Evolutionary conservation across 2,113 vertebrate genomes (phyloP).

Genomic region (Girardinichthys multiradiatus): DNA sequence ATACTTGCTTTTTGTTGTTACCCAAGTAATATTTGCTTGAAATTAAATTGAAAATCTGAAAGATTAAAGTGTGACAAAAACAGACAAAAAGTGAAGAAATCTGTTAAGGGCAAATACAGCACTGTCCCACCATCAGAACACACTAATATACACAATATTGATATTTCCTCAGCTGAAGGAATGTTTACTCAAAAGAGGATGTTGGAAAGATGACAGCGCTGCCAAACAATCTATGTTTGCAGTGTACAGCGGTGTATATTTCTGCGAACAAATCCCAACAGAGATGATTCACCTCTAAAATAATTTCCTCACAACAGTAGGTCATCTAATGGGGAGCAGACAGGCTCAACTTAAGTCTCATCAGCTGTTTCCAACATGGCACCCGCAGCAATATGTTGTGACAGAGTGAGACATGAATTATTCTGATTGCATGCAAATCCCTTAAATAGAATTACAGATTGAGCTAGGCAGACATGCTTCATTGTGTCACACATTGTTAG

Average conservation of each 20-base stretch:
- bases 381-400: slow-evolving; percentile 43
- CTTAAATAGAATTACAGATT: slow-evolving; percentile 51
- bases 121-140: background rate
- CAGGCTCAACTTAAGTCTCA: slow-evolving; percentile 18
- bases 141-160: slow-evolving; percentile 5
- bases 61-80: background rate
- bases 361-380: slow-evolving; percentile 51
- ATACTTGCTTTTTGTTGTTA: background rate
- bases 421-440: slow-evolving; percentile 66
- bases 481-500: slow-evolving; percentile 58
- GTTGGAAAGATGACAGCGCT: slow-evolving; percentile 26
- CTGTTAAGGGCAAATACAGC: background rate
- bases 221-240: slow-evolving; percentile 47
- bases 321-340: slow-evolving; percentile 29
- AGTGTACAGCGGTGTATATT: slow-evolving; percentile 8
- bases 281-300: slow-evolving; percentile 45
- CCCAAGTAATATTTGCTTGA: background rate
- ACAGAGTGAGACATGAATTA: slow-evolving; percentile 54
- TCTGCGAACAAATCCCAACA: slow-evolving; percentile 30
- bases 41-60: background rate
- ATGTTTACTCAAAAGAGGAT: slow-evolving; percentile 41
- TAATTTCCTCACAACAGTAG: slow-evolving; percentile 41
- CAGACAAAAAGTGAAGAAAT: background rate
- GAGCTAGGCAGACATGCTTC: slow-evolving; percentile 41
- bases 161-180: slow-evolving; percentile 15